Conservation (phyloP, 2,113 vertebrate species). For the Leptocoma aspasia region DNA sequence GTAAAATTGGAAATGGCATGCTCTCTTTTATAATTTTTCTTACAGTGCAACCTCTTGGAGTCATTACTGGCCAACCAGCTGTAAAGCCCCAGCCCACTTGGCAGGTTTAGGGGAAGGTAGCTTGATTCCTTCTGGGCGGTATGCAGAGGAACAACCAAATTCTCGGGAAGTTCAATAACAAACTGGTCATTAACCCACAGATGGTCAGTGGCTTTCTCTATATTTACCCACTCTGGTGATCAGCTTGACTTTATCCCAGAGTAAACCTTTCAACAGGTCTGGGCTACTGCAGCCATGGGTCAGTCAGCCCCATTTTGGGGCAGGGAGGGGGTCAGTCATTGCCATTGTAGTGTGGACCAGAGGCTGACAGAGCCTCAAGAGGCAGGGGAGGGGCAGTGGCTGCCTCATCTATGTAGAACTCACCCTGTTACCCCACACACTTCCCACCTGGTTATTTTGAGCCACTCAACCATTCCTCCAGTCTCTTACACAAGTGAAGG, state of each 20-base stretch:
- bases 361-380: not conserved
- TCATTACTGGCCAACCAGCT: not conserved
- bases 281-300: not conserved
- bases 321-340: accelerated
- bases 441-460: not conserved
- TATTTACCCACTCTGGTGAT: not conserved
- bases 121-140: not conserved
- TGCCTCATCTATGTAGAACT: not conserved
- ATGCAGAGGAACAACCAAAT: not conserved
- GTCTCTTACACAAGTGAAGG: not conserved
- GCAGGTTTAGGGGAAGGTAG: not conserved
- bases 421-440: not conserved
- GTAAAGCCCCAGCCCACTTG: not conserved
- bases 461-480: not conserved
- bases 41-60: not conserved
- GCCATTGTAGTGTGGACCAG: too few species aligned
- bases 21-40: not conserved
- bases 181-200: not conserved
- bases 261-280: not conserved
- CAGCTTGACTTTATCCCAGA: not conserved
- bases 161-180: not conserved
- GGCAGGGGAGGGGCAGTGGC: not conserved
- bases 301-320: not conserved
- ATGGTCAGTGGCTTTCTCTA: not conserved
- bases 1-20: not conserved